phyloP scores from a whole-genome alignment of 2,888 invertebrate species.

The Nymphalis c-album region DNA sequence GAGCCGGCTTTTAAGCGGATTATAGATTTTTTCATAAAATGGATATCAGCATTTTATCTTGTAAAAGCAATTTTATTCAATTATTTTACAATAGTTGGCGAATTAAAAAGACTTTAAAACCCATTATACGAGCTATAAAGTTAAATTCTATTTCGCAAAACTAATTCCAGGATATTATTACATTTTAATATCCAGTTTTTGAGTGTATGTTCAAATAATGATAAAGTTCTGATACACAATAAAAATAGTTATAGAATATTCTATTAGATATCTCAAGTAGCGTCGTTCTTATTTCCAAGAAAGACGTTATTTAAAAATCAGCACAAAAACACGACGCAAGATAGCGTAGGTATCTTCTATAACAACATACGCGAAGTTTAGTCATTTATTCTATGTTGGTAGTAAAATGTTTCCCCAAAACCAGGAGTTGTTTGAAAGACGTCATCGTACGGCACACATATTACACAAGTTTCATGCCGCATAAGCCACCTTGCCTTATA shows the following conservation, averaged over 20 bases:
- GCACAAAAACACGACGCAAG: slow-evolving; percentile 12
- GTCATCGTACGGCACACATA: slow-evolving; percentile 40
- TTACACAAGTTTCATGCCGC: slow-evolving; percentile 46
- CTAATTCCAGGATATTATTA: neutral
- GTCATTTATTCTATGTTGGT: slow-evolving; percentile 35
- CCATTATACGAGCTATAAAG: slow-evolving; percentile 1
- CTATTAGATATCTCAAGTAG: neutral
- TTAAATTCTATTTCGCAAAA: neutral
- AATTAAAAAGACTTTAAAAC: slow-evolving; percentile 19
- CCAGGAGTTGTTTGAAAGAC: slow-evolving; percentile 36
- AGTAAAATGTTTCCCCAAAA: slow-evolving; percentile 38
- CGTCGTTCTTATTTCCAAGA: neutral
- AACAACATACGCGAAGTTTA: slow-evolving; percentile 29
- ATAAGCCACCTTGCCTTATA: slow-evolving; percentile 51
- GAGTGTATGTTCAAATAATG: neutral
- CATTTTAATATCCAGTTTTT: neutral
- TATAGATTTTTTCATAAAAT: slow-evolving; percentile 26
- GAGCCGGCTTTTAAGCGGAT: slow-evolving; percentile 20
- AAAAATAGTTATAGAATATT: neutral
- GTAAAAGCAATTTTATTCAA: slow-evolving; percentile 21
- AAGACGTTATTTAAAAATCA: neutral
- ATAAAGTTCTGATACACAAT: neutral
- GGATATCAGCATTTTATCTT: slow-evolving; percentile 26
- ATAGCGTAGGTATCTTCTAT: slow-evolving; percentile 21
- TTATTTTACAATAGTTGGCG: slow-evolving; percentile 28